A percentile compares a stretch with the other conserved stretches of the same genome.
Evolutionary conservation across 2,888 invertebrate species (phyloP).

Genomic region (Diploptera punctata): DNA sequence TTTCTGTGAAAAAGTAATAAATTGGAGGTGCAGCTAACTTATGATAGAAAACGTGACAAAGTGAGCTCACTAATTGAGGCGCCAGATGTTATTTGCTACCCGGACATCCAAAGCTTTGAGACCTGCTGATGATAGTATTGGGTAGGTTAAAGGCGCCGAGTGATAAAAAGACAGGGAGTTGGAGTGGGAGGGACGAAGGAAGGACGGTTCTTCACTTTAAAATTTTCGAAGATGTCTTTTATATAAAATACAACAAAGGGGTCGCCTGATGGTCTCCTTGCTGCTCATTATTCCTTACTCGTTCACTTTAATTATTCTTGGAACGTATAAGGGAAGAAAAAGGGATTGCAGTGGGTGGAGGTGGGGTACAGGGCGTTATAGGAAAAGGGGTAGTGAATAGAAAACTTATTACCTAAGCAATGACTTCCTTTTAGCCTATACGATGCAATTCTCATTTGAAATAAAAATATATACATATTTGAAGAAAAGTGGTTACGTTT

Average conservation of each 20-base stretch:
- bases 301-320: conserved; percentile 41
- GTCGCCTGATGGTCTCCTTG: conserved; percentile 30
- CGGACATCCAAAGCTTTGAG: conserved; percentile 1
- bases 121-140: conserved; percentile 14
- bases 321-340: conserved; percentile 36
- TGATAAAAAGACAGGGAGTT: not conserved
- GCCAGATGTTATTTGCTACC: not conserved
- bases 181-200: not conserved
- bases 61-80: not conserved
- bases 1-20: too few species aligned
- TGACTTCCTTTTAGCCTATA: conserved; percentile 25
- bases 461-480: too few species aligned
- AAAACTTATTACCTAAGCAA: conserved; percentile 32
- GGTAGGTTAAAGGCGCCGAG: conserved; percentile 11
- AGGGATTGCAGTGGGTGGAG: conserved; percentile 5
- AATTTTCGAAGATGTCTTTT: conserved; percentile 40
- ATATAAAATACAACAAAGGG: conserved; percentile 40
- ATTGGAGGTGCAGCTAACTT: too few species aligned
- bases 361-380: not conserved
- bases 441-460: conserved; percentile 30
- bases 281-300: conserved; percentile 40
- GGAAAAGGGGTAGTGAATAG: conserved; percentile 26
- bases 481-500: too few species aligned
- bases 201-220: conserved; percentile 32
- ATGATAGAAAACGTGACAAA: too few species aligned